phyloP scores from a whole-genome alignment of 2,888 invertebrate species.

The Metallyticus violacea region DNA sequence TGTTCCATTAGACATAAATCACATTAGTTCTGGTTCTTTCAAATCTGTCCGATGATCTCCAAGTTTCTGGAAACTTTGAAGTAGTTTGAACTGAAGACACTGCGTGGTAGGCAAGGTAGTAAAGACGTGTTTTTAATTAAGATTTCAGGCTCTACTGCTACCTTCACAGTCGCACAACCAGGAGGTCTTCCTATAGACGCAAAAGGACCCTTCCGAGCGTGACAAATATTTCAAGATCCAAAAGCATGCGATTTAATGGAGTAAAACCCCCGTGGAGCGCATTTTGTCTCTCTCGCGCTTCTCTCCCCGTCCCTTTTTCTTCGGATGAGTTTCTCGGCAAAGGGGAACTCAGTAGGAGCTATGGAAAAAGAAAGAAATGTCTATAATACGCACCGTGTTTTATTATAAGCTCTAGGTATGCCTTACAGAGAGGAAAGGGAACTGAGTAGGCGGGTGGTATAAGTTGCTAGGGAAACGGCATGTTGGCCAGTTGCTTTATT shows the following conservation, averaged over 20 bases:
- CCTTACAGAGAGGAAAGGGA: neutral
- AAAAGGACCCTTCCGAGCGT: slow-evolving; percentile 17
- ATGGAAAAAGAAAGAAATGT: neutral
- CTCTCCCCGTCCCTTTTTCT: neutral
- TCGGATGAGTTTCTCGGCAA: neutral
- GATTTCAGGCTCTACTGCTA: neutral
- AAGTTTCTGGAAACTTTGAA: neutral
- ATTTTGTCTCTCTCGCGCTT: neutral
- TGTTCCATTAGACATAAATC: neutral
- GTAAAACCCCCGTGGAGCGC: neutral
- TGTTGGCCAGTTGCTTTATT: neutral
- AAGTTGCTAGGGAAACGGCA: neutral
- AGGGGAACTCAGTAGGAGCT: neutral
- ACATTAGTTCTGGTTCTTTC: neutral
- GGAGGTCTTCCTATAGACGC: neutral
- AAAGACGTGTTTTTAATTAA: neutral
- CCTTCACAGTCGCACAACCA: neutral
- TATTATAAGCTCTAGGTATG: neutral
- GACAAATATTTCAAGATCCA: slow-evolving; percentile 13
- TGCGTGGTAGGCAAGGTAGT: neutral
- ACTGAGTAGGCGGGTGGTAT: neutral
- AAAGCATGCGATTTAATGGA: slow-evolving; percentile 9
- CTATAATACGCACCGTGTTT: neutral
- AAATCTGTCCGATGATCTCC: neutral
- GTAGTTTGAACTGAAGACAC: neutral